These are phyloP conservation scores for Palythoa grandis DNA, from an alignment of 92 coral and sea anemone species.

Conservation along the genomic window DNA sequence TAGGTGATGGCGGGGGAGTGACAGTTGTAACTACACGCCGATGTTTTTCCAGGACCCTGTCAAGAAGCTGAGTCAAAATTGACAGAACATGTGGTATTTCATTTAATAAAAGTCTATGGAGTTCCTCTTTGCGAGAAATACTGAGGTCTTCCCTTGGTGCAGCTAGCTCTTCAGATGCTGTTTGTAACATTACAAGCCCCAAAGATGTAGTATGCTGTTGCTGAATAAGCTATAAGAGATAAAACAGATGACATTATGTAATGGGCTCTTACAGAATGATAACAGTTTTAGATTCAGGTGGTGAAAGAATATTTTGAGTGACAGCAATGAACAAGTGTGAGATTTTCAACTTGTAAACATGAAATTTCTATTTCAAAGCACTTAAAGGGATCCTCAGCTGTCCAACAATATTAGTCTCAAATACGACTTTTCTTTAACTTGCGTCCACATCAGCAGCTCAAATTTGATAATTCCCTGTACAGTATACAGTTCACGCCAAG, in stretches of 20 bases:
- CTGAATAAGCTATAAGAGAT: constrained; percentile 76
- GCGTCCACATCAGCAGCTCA: too few relatives aligned
- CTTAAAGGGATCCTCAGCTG: too few relatives aligned
- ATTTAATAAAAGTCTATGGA: constrained; percentile 81
- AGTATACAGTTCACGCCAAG: too few relatives aligned
- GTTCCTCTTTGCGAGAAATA: constrained; percentile 88
- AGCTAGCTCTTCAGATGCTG: constrained; percentile 97
- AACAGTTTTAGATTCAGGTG: too few relatives aligned
- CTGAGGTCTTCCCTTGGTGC: constrained; percentile 95
- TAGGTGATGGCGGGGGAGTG: constrained; percentile 99
- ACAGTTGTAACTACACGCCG: constrained; percentile 88
- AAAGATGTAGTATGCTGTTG: constrained; percentile 81
- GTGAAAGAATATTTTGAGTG: too few relatives aligned
- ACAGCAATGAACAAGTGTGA: too few relatives aligned
- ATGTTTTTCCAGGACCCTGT: constrained; percentile 90
- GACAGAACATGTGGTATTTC: constrained; percentile 89
- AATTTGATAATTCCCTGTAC: too few relatives aligned
- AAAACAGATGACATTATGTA: not conserved
- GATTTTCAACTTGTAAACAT: too few relatives aligned
- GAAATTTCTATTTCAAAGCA: too few relatives aligned
- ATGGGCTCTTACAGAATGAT: too few relatives aligned
- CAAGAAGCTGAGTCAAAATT: constrained; percentile 80
- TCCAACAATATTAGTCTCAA: too few relatives aligned
- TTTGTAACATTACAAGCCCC: constrained; percentile 92
- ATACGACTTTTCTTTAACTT: too few relatives aligned